A percentile compares a stretch with the other conserved stretches of the same genome.
Conservation (phyloP, 2,888 invertebrate species). For the Nipponacmea schrenckii region DNA sequence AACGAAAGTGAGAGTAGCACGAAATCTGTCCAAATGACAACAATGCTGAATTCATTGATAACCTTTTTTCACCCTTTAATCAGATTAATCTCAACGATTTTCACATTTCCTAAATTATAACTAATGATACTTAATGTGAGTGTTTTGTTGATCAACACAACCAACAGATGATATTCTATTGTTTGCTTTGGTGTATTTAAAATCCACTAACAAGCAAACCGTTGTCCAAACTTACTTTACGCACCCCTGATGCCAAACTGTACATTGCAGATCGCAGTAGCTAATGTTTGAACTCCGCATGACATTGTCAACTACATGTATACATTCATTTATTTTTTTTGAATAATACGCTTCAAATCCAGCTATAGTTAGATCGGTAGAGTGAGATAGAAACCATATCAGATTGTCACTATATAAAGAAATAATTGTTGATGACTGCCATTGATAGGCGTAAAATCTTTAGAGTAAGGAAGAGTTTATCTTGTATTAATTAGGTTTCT, state of each 20-base stretch:
- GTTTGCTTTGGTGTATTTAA: background rate
- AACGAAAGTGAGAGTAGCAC: background rate
- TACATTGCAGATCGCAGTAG: background rate
- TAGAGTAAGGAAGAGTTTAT: no score
- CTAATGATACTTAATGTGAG: background rate
- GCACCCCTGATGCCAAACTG: background rate
- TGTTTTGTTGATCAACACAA: slow-evolving; percentile 1
- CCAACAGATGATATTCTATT: background rate
- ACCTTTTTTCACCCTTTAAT: background rate
- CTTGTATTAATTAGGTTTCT: no score
- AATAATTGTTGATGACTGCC: no score
- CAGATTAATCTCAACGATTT: background rate
- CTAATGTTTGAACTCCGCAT: background rate
- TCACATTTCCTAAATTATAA: background rate
- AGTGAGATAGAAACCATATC: no score
- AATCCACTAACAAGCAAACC: background rate
- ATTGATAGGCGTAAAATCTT: no score
- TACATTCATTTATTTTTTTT: background rate
- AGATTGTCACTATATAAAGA: no score
- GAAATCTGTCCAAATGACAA: background rate
- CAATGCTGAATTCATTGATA: no score
- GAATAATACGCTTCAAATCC: no score
- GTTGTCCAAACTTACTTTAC: background rate
- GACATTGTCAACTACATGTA: background rate
- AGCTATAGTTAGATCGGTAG: no score